Percentiles rank a stretch among this genome's conserved stretches.
phyloP scores from a whole-genome alignment of 2,888 invertebrate genomes.

The Exocentrus adspersus region DNA sequence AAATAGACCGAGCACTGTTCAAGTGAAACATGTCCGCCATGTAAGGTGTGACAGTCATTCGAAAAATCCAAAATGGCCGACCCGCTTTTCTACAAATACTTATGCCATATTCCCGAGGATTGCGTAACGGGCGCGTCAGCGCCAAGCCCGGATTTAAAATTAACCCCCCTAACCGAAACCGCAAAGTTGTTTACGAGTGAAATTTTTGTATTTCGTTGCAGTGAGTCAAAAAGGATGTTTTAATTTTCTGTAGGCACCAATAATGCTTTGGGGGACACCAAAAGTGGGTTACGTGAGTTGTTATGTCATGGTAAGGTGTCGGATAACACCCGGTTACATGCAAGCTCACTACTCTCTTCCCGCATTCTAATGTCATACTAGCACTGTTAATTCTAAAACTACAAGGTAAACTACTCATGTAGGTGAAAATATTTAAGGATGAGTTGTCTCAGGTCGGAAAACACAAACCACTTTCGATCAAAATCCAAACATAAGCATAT shows the following conservation, averaged over 20 bases:
- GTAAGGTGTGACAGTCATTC: conserved; percentile 53
- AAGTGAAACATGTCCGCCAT: conserved; percentile 47
- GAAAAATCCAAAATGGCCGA: conserved; percentile 50
- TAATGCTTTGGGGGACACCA: no score
- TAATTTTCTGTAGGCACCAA: no score
- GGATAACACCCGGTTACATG: not conserved
- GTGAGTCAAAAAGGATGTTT: no score
- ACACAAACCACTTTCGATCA: conserved; percentile 46
- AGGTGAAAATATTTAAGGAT: conserved; percentile 3
- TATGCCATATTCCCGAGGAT: conserved; percentile 9
- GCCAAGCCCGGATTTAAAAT: not conserved
- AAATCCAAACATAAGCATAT: conserved; percentile 40
- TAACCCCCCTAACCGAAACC: not conserved
- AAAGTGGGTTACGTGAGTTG: not conserved
- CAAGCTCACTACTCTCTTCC: conserved; percentile 15
- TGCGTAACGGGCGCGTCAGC: not conserved
- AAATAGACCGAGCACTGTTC: conserved; percentile 51
- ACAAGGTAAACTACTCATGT: conserved; percentile 22
- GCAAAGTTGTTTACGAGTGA: not conserved
- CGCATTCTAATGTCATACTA: conserved; percentile 47
- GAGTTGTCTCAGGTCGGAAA: not conserved
- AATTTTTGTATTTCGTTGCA: no score
- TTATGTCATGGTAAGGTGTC: conserved; percentile 15
- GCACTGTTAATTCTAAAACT: conserved; percentile 36
- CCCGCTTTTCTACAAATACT: conserved; percentile 30